Evolutionary conservation across 2,888 invertebrate genomes (phyloP).

Genomic region (Limnephilus rhombicus): DNA sequence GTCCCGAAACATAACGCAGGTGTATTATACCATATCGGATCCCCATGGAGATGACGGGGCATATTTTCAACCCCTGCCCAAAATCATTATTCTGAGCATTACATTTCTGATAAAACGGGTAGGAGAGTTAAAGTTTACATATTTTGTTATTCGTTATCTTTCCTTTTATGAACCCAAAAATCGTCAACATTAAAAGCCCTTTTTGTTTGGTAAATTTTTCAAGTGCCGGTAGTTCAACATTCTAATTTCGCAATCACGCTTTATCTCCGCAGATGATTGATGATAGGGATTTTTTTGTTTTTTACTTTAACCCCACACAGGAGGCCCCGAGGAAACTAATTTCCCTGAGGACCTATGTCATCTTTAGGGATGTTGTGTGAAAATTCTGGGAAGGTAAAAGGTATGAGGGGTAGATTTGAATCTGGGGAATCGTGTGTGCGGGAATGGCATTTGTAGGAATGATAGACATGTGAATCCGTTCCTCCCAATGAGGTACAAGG

Average conservation of each 20-base stretch:
- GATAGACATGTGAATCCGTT: too few species aligned
- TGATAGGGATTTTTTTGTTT: neutral
- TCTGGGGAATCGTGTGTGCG: too few species aligned
- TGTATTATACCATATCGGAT: neutral
- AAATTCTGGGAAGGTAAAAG: neutral
- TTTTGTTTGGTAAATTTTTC: neutral
- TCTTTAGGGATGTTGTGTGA: neutral
- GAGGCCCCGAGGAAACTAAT: neutral
- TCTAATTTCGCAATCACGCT: neutral
- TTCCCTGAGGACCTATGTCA: neutral
- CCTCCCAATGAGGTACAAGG: too few species aligned
- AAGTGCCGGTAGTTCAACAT: neutral
- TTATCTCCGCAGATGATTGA: neutral
- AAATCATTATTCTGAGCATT: conserved; percentile 1
- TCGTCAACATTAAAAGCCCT: neutral
- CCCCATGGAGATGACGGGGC: neutral
- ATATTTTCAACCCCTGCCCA: neutral
- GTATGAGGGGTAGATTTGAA: too few species aligned
- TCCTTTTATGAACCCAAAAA: neutral
- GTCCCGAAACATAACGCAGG: conserved; percentile 25
- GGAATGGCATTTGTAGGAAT: too few species aligned
- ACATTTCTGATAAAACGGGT: neutral
- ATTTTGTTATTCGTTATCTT: neutral
- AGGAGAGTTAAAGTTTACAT: neutral
- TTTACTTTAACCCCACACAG: neutral